phyloP scores from a whole-genome alignment of 2,113 vertebrate genomes.

The Tinamus guttatus region DNA sequence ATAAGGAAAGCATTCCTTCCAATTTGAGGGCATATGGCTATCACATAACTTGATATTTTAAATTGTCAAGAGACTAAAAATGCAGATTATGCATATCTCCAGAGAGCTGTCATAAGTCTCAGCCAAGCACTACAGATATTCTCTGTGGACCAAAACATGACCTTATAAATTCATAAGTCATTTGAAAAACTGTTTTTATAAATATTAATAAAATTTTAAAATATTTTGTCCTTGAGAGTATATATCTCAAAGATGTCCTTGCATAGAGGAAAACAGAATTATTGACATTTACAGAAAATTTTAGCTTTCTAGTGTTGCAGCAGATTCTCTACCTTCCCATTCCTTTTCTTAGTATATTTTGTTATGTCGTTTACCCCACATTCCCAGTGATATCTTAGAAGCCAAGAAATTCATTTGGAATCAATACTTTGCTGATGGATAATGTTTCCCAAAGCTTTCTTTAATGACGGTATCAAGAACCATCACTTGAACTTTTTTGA shows the following conservation, averaged over 20 bases:
- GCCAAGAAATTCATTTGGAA: not conserved
- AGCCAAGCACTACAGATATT: not conserved
- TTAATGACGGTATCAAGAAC: not conserved
- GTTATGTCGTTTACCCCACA: constrained; percentile 7
- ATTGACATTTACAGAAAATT: constrained; percentile 52
- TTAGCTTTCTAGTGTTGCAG: constrained; percentile 37
- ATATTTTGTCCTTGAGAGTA: not conserved
- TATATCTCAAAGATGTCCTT: constrained; percentile 45
- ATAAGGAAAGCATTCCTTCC: not conserved
- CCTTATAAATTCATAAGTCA: not conserved
- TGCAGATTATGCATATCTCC: not conserved
- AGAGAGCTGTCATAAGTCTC: not conserved
- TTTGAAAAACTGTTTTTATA: constrained; percentile 6
- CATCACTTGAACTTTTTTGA: not conserved
- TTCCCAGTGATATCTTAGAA: not conserved
- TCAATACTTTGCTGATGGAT: not conserved
- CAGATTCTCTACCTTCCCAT: constrained; percentile 22
- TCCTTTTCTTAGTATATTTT: constrained; percentile 32
- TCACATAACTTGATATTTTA: not conserved
- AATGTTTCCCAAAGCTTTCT: not conserved
- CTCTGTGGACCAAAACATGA: not conserved
- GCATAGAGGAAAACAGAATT: constrained; percentile 21
- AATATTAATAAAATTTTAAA: not conserved
- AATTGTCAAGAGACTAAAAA: not conserved
- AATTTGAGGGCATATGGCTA: not conserved